These are phyloP conservation scores for Athalia circularis DNA, from an alignment of 2,888 invertebrate genomes.

Conservation along the genomic window DNA sequence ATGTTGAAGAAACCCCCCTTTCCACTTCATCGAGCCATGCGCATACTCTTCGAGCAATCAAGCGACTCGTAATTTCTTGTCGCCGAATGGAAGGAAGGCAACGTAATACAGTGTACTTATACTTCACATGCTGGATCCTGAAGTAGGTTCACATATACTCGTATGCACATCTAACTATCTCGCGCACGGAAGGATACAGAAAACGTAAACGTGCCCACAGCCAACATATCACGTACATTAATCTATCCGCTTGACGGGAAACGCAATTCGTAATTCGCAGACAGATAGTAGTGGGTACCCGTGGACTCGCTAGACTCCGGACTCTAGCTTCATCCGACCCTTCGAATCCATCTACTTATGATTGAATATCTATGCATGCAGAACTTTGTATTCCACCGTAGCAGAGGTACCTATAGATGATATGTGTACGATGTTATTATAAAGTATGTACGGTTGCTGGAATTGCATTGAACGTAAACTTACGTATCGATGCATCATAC, in stretches of 20 bases:
- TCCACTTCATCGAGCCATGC: background rate
- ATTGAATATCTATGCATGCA: background rate
- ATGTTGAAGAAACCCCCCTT: constrained; percentile 9
- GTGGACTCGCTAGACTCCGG: background rate
- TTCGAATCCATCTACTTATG: background rate
- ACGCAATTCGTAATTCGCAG: constrained; percentile 68
- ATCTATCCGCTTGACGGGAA: constrained; percentile 67
- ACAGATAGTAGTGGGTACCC: constrained; percentile 47
- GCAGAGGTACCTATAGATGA: background rate
- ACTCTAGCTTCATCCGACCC: constrained; percentile 29
- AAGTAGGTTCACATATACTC: too few relatives aligned
- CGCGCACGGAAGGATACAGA: constrained; percentile 62
- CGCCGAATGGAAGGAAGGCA: constrained; percentile 2
- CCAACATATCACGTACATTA: constrained; percentile 72
- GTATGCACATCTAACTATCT: constrained; percentile 41
- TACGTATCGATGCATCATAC: too few relatives aligned
- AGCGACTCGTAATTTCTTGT: constrained; percentile 43
- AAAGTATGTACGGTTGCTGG: too few relatives aligned
- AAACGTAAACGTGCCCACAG: constrained; percentile 69
- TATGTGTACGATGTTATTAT: background rate
- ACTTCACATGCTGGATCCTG: background rate
- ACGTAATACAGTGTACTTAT: too few relatives aligned
- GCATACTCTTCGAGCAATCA: constrained; percentile 31
- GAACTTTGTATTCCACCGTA: too few relatives aligned
- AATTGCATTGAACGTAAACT: too few relatives aligned